A percentile compares a stretch with the other conserved stretches of the same genome.
Evolutionary conservation across 2,113 vertebrate genomes (phyloP).

Genomic region (Phalacrocorax carbo): DNA sequence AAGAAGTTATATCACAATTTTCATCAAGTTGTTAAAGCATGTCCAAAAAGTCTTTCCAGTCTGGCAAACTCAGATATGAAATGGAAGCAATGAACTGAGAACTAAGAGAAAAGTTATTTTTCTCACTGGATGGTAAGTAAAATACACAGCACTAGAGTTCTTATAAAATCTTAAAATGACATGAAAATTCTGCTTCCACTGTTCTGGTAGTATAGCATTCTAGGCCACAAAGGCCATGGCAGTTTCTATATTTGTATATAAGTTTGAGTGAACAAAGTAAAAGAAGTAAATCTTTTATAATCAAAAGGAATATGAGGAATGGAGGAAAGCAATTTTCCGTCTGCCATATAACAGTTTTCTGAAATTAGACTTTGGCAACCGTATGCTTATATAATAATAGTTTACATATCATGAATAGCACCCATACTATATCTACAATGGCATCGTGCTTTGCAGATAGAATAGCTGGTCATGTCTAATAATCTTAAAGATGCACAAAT

Average conservation of each 20-base stretch:
- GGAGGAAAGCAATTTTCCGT: not conserved
- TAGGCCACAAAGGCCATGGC: not conserved
- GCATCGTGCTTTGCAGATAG: not conserved
- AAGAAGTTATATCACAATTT: not conserved
- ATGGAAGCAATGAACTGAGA: not conserved
- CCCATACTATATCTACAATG: not conserved
- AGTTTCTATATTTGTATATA: not conserved
- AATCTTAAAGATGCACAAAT: conserved; percentile 10
- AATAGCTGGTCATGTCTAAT: conserved; percentile 29
- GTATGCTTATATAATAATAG: not conserved
- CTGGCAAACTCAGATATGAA: not conserved
- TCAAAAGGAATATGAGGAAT: not conserved
- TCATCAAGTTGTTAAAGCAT: not conserved
- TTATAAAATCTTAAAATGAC: not conserved
- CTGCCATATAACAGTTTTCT: not conserved
- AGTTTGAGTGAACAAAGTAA: not conserved
- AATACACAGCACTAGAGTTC: not conserved
- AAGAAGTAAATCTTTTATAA: not conserved
- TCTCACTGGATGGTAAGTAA: not conserved
- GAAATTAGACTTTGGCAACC: not conserved
- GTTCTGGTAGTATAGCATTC: not conserved
- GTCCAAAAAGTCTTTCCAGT: not conserved
- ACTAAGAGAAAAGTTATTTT: not conserved
- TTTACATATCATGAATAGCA: not conserved
- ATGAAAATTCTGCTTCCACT: not conserved